Percentiles rank a stretch among this genome's conserved stretches.
phyloP scores from a whole-genome alignment of 2,888 invertebrate genomes.

The Rosalia funebris region DNA sequence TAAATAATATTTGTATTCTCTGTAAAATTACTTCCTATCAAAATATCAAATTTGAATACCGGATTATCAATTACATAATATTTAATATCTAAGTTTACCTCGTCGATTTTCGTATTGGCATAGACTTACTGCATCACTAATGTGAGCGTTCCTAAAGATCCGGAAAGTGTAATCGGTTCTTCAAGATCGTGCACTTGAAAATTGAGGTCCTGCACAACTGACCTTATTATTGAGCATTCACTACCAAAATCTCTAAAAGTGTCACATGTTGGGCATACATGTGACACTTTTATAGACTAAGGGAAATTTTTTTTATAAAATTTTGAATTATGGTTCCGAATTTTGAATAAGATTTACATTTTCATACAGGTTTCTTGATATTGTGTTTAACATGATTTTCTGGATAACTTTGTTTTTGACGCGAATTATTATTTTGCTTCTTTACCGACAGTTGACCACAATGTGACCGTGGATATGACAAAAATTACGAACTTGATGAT shows the following conservation, averaged over 20 bases:
- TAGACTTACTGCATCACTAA: neutral
- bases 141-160: too few species aligned
- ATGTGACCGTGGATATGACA: conserved; percentile 7
- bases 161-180: neutral
- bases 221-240: neutral
- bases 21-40: neutral
- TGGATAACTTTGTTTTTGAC: neutral
- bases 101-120: neutral
- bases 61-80: neutral
- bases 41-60: neutral
- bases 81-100: neutral
- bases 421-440: neutral
- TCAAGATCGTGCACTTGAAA: neutral
- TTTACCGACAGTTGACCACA: conserved; percentile 6
- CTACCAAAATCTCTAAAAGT: neutral
- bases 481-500: conserved; percentile 17
- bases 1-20: neutral
- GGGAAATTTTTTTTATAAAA: too few species aligned
- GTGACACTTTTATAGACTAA: too few species aligned
- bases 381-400: neutral
- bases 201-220: neutral
- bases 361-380: neutral
- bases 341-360: conserved; percentile 1
- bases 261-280: too few species aligned
- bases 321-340: neutral